Evolutionary conservation across 2,113 vertebrate genomes (phyloP), one percentile per base, ranked within the genome.

Genomic region (Emberiza fucata): DNA sequence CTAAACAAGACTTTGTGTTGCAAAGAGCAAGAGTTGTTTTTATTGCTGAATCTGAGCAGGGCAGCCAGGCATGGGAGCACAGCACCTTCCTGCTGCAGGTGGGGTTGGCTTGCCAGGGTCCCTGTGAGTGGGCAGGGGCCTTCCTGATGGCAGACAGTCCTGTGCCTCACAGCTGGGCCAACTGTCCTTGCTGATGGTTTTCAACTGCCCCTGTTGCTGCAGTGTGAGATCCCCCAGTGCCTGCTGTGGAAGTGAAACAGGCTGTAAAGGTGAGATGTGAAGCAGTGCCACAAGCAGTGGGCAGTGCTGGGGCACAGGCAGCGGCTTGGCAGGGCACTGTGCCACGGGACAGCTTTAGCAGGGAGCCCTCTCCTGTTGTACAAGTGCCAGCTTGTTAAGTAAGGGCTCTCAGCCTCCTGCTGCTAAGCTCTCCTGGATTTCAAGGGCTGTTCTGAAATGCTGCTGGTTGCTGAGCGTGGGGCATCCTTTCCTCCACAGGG

Each of bases 61-160:
- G 59, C 42, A 83, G 39, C 14, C 2, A 8, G 15, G 48, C 11
- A 2, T 23, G 65, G 81, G 59, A 60, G 57, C 0, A 0, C 59
- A 73, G 48, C 44, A 35, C 54, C 0, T 1, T 48, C 37, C 33
- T 19, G 6, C 56, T 3, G 2, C 42, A 64, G 78, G 8, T 2
- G 1, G n/a, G 5, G 2, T 33, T 3, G 3, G 27, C 19, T 4
- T 8, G 21, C 33, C 6, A 2, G 6, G 23, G 19, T 56, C 17
- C 35, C 12, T 33, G 15, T 19, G 50, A 23, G 21, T 8, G 28
- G 54, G 25, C 1, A 6, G 0, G 0, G 8, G 53, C 4, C 3
- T 60, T 51, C 0, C 1, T 64, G 44, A 6, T 31, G 22, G 48
- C 35, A 66, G 57, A 8, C 5, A 23, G 61, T 33, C 5, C 39